Evolutionary conservation across 2,113 vertebrate species (phyloP), one percentile per base, ranked within the genome.

Genomic region (Rhegmatorhina hoffmannsi): DNA sequence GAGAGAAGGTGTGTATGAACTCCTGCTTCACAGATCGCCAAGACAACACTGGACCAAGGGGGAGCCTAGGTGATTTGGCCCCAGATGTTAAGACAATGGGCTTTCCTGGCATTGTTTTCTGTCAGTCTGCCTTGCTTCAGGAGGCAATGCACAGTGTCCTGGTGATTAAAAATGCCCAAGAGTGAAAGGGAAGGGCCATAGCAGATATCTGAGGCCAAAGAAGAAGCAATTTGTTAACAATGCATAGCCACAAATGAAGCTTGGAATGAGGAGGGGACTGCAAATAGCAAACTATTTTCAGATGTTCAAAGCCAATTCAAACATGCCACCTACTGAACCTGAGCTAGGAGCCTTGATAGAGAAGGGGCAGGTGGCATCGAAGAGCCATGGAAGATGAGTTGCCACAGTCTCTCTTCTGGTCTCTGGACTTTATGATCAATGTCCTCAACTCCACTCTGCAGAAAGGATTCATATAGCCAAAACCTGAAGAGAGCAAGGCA

Each of bases 61-160:
- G 68, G 68, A 77, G 14, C 20, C 60, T 63, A 68, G 50, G 75
- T 91, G 83, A 93, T 70, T 83, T 88, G 29, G 29, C 52, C 69
- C 43, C 69, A 70, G 26, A 75, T n/a, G 4, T 88, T 55, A 88
- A 56, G 82, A 85, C 84, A 92, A 43, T 62, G 53, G 78, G 15
- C 38, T 86, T 91, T 95, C 75, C 89, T 92, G 82, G 18, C 50
- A 88, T 77, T 88, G 50, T 94, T 90, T 85, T 91, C 78, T 59
- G 58, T 40, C 46, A 64, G 21, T 64, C 33, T 89, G 66, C 36
- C 50, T 94, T 50, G 43, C 63, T 46, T 50, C 47, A 74, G 79
- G 47, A 92, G 89, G 63, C 10, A 4, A 83, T 83, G 59, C 58
- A n/a, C 24, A n/a, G 20, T 83, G 67, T 74, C 43, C 55, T 88